These are phyloP conservation scores for Lycia hirtaria DNA, from an alignment of 2,888 invertebrate genomes.

Conservation along the genomic window DNA sequence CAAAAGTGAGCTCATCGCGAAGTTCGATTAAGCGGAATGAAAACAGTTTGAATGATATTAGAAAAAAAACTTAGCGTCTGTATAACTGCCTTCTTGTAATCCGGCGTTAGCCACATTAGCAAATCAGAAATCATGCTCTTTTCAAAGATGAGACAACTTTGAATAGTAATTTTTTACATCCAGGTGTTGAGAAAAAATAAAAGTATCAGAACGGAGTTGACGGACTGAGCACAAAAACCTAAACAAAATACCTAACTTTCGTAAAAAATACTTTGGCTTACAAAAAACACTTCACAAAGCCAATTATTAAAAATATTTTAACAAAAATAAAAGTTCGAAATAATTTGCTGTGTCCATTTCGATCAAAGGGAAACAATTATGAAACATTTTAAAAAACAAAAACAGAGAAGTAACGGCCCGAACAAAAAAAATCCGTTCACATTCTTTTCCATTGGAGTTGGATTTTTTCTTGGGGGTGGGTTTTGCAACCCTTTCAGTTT, in stretches of 20 bases:
- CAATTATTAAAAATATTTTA: conserved; percentile 43
- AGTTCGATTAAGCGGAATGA: too few relatives aligned
- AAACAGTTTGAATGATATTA: too few relatives aligned
- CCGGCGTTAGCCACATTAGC: too few relatives aligned
- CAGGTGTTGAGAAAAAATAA: background rate
- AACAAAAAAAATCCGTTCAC: conserved; percentile 57
- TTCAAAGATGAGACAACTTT: too few relatives aligned
- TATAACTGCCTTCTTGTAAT: too few relatives aligned
- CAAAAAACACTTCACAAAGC: conserved; percentile 32
- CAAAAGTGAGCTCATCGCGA: too few relatives aligned
- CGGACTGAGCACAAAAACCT: background rate
- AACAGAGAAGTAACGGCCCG: conserved; percentile 44
- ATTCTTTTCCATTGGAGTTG: conserved; percentile 67
- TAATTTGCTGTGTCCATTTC: conserved; percentile 44
- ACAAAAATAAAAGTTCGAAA: conserved; percentile 41
- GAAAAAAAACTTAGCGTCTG: too few relatives aligned
- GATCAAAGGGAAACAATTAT: conserved; percentile 66
- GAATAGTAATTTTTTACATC: too few relatives aligned
- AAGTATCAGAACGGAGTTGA: too few relatives aligned
- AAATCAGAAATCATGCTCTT: too few relatives aligned
- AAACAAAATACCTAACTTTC: conserved; percentile 9
- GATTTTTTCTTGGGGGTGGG: conserved; percentile 68
- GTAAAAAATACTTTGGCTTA: conserved; percentile 15
- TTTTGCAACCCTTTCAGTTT: conserved; percentile 69
- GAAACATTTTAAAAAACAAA: conserved; percentile 58